Percentiles rank a stretch among this genome's conserved stretches.
Conservation (phyloP, 2,113 vertebrate genomes). For the Sylvietta virens region DNA sequence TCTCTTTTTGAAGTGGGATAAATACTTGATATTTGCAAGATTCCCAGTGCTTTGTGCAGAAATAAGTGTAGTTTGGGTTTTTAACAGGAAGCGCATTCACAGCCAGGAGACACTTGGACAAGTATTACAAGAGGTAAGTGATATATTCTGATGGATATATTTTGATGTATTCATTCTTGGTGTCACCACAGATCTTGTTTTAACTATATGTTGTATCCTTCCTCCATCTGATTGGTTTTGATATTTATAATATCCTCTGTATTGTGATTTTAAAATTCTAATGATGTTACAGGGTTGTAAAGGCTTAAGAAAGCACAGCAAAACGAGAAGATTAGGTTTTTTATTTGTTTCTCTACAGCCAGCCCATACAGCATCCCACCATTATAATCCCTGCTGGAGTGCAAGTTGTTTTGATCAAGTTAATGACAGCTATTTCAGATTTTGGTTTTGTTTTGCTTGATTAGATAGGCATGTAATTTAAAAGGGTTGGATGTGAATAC, state of each 20-base stretch:
- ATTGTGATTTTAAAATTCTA: neutral
- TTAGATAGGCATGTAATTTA: neutral
- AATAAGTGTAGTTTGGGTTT: neutral
- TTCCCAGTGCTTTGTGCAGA: neutral
- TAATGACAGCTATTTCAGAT: neutral
- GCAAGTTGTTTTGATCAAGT: neutral
- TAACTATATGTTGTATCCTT: neutral
- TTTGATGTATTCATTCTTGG: neutral
- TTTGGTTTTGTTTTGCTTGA: neutral
- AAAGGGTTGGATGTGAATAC: neutral
- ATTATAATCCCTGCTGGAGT: neutral
- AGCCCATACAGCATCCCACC: neutral
- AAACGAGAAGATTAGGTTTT: neutral
- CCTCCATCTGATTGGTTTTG: neutral
- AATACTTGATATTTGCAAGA: neutral
- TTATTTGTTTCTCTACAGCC: neutral
- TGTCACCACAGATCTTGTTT: neutral
- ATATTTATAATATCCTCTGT: neutral
- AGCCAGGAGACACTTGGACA: slow-evolving; percentile 81
- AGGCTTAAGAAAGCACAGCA: neutral
- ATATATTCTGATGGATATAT: neutral
- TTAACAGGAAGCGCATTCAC: slow-evolving; percentile 79
- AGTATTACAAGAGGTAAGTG: slow-evolving; percentile 79
- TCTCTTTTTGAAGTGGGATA: neutral
- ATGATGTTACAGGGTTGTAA: neutral